Percentiles rank a stretch among this genome's conserved stretches.
Conservation (phyloP, 2,113 vertebrate genomes). For the Panthera leo region DNA sequence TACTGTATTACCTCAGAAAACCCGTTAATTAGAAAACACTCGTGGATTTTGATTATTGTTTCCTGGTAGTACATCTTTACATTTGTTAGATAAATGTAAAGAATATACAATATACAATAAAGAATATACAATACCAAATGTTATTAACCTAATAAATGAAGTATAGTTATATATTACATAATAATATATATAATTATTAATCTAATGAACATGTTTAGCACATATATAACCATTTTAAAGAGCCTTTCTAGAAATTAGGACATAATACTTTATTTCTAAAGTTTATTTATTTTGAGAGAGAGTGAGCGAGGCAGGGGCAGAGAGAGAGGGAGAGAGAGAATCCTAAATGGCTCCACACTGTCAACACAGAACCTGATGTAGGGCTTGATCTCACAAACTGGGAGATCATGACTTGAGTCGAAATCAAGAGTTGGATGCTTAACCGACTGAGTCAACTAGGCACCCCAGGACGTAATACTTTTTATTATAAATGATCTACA, state of each 20-base stretch:
- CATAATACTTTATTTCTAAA: not conserved
- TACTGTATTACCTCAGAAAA: not conserved
- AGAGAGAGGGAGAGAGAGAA: no score
- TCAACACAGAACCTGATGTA: no score
- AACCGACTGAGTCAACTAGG: no score
- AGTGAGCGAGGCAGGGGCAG: no score
- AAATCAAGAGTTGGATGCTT: no score
- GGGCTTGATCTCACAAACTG: no score
- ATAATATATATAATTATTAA: not conserved
- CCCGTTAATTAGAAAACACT: conserved; percentile 1
- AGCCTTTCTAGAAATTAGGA: conserved; percentile 10
- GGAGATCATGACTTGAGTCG: no score
- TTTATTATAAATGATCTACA: not conserved
- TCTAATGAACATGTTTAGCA: not conserved
- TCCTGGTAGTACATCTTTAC: not conserved
- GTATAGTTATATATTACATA: not conserved
- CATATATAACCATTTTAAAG: conserved; percentile 12
- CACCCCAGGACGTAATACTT: not conserved
- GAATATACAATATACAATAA: not conserved
- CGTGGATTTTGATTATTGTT: conserved; percentile 24
- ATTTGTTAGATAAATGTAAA: not conserved
- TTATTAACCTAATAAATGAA: not conserved
- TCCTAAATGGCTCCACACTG: no score
- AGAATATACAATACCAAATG: conserved; percentile 15
- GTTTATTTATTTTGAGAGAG: no score